A percentile compares a stretch with the other conserved stretches of the same genome.
These are phyloP conservation scores for Lasioglossum leucozonium DNA, from an alignment of 2,888 invertebrate genomes.

Conservation along the genomic window DNA sequence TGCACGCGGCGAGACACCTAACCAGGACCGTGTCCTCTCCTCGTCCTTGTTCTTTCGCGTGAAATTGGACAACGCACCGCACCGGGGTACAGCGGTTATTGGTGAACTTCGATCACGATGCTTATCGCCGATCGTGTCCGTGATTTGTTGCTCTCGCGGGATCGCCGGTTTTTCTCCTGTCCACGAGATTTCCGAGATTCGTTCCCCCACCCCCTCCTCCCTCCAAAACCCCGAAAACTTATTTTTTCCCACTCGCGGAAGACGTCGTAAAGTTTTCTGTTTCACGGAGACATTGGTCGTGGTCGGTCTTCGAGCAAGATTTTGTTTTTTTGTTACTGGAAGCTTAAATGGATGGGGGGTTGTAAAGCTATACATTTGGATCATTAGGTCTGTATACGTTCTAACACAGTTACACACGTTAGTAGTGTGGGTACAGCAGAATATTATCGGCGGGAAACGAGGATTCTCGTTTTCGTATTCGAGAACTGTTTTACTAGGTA, in stretches of 20 bases:
- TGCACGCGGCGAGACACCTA: slow-evolving; percentile 8
- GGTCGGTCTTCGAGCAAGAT: not conserved
- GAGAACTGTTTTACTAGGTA: too few species aligned
- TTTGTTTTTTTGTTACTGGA: too few species aligned
- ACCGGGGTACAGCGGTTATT: slow-evolving; percentile 26
- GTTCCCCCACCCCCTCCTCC: too few species aligned
- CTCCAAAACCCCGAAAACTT: not conserved
- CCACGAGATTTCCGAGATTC: not conserved
- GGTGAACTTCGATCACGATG: slow-evolving; percentile 53
- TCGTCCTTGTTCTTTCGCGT: slow-evolving; percentile 29
- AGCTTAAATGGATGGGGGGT: too few species aligned
- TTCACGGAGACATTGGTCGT: not conserved
- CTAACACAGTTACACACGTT: too few species aligned
- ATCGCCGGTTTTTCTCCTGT: slow-evolving; percentile 18
- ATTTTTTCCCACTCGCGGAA: not conserved
- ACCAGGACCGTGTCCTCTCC: slow-evolving; percentile 4
- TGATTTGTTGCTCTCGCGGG: slow-evolving; percentile 59
- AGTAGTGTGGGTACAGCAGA: too few species aligned
- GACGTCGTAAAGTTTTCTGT: not conserved
- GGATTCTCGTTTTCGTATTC: too few species aligned
- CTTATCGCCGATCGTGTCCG: slow-evolving; percentile 52
- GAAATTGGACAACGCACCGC: slow-evolving; percentile 10
- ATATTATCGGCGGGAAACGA: too few species aligned
- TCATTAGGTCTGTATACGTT: too few species aligned
- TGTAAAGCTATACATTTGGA: too few species aligned